Conservation (phyloP, 1,140 invertebrate species). For the Cardiocondyla obscurior region DNA sequence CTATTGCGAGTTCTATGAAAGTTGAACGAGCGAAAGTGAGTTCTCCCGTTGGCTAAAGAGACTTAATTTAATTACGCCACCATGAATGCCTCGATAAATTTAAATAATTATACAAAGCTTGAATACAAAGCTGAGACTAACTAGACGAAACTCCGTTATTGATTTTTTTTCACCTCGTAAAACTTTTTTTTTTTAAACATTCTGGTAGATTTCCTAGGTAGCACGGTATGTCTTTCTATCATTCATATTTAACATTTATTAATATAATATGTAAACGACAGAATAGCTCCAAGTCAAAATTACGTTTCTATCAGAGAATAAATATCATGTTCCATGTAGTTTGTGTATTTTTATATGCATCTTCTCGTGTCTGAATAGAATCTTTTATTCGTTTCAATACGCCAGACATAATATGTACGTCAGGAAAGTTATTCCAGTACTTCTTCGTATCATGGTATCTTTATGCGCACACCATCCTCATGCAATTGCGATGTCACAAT, state of each 20-base stretch:
- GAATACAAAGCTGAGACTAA: not conserved
- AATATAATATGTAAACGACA: not conserved
- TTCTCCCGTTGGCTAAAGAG: slow-evolving; percentile 20
- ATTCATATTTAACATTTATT: not conserved
- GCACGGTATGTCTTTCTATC: not conserved
- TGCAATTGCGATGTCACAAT: slow-evolving; percentile 40
- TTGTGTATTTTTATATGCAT: slow-evolving; percentile 47
- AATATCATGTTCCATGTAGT: slow-evolving; percentile 27
- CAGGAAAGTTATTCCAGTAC: slow-evolving; percentile 50
- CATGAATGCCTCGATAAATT: slow-evolving; percentile 59
- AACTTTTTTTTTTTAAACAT: not conserved
- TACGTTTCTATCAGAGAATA: slow-evolving; percentile 40
- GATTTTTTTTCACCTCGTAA: slow-evolving; percentile 28
- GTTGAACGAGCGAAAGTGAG: slow-evolving; percentile 46
- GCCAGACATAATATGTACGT: slow-evolving; percentile 31
- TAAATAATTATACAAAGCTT: slow-evolving; percentile 45
- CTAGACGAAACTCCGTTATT: not conserved
- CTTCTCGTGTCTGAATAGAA: slow-evolving; percentile 13
- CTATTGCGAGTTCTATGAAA: slow-evolving; percentile 43
- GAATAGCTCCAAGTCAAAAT: slow-evolving; percentile 20
- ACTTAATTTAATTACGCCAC: slow-evolving; percentile 64
- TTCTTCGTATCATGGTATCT: slow-evolving; percentile 42
- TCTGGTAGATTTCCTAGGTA: not conserved
- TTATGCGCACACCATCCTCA: slow-evolving; percentile 4
- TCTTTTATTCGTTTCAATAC: slow-evolving; percentile 59